Evolutionary conservation across 2,797 vertebrate genomes (phyloP), one percentile per base, ranked within the genome.

Genomic region (Ispidina lecontei): DNA sequence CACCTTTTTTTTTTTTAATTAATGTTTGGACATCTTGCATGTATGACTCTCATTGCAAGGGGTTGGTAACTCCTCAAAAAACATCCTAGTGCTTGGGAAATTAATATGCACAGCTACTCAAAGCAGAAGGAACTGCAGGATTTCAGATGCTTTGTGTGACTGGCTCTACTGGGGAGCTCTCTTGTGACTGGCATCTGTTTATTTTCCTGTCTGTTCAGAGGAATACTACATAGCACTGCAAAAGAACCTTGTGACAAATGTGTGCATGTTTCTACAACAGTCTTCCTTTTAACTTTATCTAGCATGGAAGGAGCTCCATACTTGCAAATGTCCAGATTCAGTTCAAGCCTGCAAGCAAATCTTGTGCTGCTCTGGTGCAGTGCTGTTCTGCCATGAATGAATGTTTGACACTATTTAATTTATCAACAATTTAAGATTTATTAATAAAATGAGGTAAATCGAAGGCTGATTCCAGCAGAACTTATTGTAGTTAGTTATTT

Each of bases 321-420:
- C 10, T 7, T 59, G 11, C 4, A 39, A 18, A 6, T 18, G 39
- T 26, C 10, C 0, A 0, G 20, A 4, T 10, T 52, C 12, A 4
- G 15, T 41, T 69, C 2, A 12, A 74, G 14, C 22, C 70, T 41
- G 14, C 4, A 17, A 67, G 62, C 25, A 44, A 44, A 6, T 25
- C 29, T 18, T 29, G 5, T 1, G 3, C 51, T 69, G 3, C 41
- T 4, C 26, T 56, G 15, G 15, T 80, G 44, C 1, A 6, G 1
- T 2, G 9, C 72, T 79, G 69, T 29, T 6, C 69, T 31, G n/a
- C n/a, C 7, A 29, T 54, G 52, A 19, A n/a, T n/a, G 29, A n/a
- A n/a, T n/a, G 29, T 13, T 54, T n/a, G 52, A n/a, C 29, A 22
- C n/a, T 9, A n/a, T 55, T 55, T 31, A n/a, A 31, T 55, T 55